phyloP scores from a whole-genome alignment of 1,140 invertebrate species.

The Tribolium castaneum region DNA sequence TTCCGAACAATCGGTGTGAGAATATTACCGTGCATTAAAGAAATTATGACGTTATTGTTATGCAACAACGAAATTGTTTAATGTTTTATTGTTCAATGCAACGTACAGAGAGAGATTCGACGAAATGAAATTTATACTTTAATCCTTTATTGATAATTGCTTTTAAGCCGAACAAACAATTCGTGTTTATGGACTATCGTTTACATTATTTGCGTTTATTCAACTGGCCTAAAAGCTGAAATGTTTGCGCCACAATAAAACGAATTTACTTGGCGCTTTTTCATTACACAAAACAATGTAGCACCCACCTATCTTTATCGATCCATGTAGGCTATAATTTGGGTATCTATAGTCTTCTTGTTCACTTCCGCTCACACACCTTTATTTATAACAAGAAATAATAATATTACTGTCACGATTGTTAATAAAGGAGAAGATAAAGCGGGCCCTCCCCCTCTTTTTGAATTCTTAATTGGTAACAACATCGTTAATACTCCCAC shows the following conservation, averaged over 20 bases:
- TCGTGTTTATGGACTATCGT: conserved; percentile 25
- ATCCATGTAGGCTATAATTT: neutral
- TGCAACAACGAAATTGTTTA: conserved; percentile 5
- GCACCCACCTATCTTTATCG: conserved; percentile 14
- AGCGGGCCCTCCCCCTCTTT: neutral
- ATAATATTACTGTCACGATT: neutral
- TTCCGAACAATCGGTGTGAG: neutral
- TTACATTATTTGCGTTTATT: conserved; percentile 30
- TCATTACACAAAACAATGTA: neutral
- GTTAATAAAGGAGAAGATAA: neutral
- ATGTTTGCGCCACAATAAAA: conserved; percentile 11
- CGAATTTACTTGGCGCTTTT: neutral
- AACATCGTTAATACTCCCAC: neutral
- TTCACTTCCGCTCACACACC: conserved; percentile 6
- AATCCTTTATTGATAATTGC: conserved; percentile 4
- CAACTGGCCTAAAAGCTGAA: conserved; percentile 20
- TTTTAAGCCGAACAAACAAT: conserved; percentile 18
- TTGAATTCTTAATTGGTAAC: neutral
- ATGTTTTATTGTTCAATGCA: neutral
- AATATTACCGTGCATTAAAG: neutral
- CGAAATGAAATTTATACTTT: conserved; percentile 18
- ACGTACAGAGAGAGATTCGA: neutral
- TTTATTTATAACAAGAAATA: neutral
- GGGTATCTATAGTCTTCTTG: neutral
- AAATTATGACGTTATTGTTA: conserved; percentile 26